Evolutionary conservation across 2,113 vertebrate species (phyloP).

Genomic region (Chamaetylas fuelleborni): DNA sequence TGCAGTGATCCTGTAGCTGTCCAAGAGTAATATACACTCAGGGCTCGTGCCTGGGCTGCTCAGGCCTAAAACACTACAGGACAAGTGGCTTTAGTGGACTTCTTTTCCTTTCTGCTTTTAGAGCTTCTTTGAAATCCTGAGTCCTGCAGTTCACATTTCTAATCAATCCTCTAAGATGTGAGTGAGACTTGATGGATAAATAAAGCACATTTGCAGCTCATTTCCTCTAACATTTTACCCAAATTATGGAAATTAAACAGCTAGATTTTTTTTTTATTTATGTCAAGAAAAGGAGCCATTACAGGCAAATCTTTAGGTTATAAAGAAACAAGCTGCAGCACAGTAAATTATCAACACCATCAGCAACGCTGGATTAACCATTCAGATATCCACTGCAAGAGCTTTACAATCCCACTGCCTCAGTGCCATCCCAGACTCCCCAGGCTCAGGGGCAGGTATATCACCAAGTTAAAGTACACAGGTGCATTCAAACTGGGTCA

Average conservation of each 20-base stretch:
- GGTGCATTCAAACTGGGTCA: background rate
- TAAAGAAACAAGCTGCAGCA: background rate
- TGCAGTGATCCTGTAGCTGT: conserved; percentile 15
- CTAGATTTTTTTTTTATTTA: background rate
- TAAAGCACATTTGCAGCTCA: background rate
- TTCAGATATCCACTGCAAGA: background rate
- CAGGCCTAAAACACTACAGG: background rate
- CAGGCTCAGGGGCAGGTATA: background rate
- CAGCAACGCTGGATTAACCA: background rate
- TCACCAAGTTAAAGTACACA: background rate
- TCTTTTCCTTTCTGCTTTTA: background rate
- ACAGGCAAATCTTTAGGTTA: background rate
- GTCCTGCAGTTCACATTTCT: background rate
- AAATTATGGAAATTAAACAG: background rate
- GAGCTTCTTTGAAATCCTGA: background rate
- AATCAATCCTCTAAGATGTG: background rate
- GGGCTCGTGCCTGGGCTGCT: background rate
- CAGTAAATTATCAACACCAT: background rate
- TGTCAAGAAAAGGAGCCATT: background rate
- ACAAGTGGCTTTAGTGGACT: background rate
- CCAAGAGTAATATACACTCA: background rate
- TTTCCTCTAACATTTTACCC: background rate
- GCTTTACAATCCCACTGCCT: background rate
- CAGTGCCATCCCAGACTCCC: background rate
- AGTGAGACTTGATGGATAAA: background rate